phyloP scores from a whole-genome alignment of 2,113 vertebrate genomes.

The Triplophysa siluroides region DNA sequence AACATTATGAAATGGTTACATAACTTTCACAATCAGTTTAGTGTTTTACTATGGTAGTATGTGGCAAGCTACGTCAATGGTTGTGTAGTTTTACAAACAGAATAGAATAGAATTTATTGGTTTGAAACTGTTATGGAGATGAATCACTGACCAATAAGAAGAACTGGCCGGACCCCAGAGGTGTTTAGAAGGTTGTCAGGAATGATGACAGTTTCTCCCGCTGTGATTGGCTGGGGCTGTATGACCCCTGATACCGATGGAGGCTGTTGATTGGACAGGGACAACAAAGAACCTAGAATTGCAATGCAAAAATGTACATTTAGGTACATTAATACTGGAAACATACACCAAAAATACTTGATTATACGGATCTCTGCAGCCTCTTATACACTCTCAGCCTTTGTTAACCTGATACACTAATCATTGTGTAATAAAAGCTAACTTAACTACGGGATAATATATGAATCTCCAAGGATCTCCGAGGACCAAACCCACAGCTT shows the following conservation, averaged over 20 bases:
- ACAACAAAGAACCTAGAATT: slow-evolving; percentile 79
- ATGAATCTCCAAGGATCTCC: slow-evolving; percentile 5
- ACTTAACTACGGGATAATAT: neutral
- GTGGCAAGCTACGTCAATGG: neutral
- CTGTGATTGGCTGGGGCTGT: slow-evolving; percentile 90
- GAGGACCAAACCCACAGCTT: neutral
- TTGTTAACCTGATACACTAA: neutral
- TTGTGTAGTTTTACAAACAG: neutral
- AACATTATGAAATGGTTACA: too few relatives aligned
- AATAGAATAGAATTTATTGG: too few relatives aligned
- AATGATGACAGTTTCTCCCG: slow-evolving; percentile 93
- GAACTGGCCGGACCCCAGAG: slow-evolving; percentile 92
- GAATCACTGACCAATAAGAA: slow-evolving; percentile 87
- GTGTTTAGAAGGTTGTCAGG: slow-evolving; percentile 95
- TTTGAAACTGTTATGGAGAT: neutral
- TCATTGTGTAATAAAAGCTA: neutral
- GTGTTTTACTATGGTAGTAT: too few relatives aligned
- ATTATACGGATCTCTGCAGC: neutral
- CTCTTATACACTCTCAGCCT: neutral
- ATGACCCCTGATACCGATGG: slow-evolving; percentile 82
- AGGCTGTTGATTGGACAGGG: slow-evolving; percentile 79
- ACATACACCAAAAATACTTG: neutral
- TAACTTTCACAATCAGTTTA: too few relatives aligned
- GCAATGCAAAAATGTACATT: slow-evolving; percentile 13
- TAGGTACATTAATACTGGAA: neutral